phyloP scores from a whole-genome alignment of 2,113 vertebrate genomes.

The Steatornis caripensis region DNA sequence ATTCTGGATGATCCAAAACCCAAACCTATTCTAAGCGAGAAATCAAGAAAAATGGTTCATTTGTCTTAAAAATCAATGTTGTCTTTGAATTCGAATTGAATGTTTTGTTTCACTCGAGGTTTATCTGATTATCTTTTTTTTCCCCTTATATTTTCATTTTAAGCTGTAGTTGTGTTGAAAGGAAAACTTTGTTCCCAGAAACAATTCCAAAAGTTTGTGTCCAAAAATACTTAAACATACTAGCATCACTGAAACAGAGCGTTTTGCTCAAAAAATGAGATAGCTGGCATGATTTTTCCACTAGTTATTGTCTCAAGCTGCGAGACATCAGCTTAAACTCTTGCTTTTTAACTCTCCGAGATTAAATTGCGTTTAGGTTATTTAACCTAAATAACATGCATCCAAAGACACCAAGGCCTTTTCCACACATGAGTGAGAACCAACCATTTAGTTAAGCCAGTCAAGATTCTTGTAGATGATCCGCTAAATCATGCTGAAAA shows the following conservation, averaged over 20 bases:
- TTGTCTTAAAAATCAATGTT: neutral
- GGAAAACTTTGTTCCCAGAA: neutral
- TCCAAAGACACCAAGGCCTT: neutral
- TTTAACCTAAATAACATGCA: neutral
- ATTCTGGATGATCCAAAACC: neutral
- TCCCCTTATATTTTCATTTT: neutral
- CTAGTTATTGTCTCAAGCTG: neutral
- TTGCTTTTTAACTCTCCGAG: neutral
- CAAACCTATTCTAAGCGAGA: neutral
- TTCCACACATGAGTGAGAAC: neutral
- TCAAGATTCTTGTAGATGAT: neutral
- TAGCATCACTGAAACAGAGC: neutral
- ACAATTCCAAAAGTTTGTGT: neutral
- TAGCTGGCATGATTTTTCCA: neutral
- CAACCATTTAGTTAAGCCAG: neutral
- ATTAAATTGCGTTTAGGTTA: neutral
- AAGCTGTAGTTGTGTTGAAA: neutral
- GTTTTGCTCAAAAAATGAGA: neutral
- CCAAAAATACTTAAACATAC: neutral
- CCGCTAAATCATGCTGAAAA: constrained; percentile 15
- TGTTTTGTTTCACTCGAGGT: neutral
- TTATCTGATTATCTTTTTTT: neutral
- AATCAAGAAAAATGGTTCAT: rapidly evolving
- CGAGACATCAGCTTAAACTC: neutral
- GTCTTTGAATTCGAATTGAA: neutral